Evolutionary conservation across 2,113 vertebrate genomes (phyloP), one percentile per base, ranked within the genome.

Genomic region (Amazona vittata): DNA sequence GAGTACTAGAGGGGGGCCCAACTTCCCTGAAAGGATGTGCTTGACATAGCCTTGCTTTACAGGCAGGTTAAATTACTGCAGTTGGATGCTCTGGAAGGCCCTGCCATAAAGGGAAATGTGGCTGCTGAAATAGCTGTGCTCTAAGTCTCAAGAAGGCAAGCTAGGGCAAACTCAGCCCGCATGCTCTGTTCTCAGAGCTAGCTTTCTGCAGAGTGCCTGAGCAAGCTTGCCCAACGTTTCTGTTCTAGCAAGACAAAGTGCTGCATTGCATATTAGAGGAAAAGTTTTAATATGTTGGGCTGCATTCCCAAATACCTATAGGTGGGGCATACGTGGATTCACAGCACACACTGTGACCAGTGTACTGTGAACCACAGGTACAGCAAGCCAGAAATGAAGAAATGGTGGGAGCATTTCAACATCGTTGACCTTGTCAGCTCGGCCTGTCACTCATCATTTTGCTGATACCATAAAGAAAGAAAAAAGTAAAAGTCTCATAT

Each of bases 101-200:
- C 41, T 73, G 31, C 80, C 68, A 41, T 60, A 60, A 82, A 83
- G 75, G 71, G 59, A 67, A 59, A 35, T 14, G 49, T 37, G 59
- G 24, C 70, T 79, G 69, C 64, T 69, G 84, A 78, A 77, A 28
- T 1, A 87, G 31, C 15, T 2, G 1, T 43, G 17, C 82, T 46
- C 1, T n/a, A 11, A 70, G 49, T 37, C 87, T 89, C 29, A 31
- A 68, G 80, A 65, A 80, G 49, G 53, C 68, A 52, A 52, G 53
- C 53, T 76, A 67, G 53, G 60, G 35, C 75, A 73, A 62, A 83
- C n/a, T 41, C 47, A 65, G 62, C 67, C 52, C 25, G 31, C 1
- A 0, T 0, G 1, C 62, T 87, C 46, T 8, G 0, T 47, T 79
- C 70, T 62, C 8, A 0, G n/a, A 33, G 71, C 71, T 74, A 16